A percentile compares a stretch with the other conserved stretches of the same genome.
Evolutionary conservation across 2,113 vertebrate genomes (phyloP).

Genomic region (Rhineura floridana): DNA sequence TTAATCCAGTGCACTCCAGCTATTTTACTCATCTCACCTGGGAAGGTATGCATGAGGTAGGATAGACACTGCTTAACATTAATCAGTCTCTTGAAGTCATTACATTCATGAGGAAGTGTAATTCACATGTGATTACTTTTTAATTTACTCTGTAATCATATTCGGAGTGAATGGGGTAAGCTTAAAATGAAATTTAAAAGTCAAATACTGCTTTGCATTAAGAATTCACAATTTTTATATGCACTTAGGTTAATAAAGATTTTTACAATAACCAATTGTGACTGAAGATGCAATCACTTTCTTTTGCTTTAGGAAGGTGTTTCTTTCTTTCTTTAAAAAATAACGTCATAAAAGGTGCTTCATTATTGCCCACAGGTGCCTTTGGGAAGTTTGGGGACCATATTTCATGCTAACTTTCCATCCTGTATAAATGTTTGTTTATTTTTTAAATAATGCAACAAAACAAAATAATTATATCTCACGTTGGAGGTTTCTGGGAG

Average conservation of each 20-base stretch:
- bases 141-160: constrained; percentile 92
- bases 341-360: constrained; percentile 64
- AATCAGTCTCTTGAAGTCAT: constrained; percentile 87
- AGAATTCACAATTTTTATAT: constrained; percentile 85
- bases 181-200: constrained; percentile 94
- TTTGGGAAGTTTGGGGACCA: constrained; percentile 55
- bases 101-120: constrained; percentile 91
- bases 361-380: constrained; percentile 65
- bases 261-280: constrained; percentile 83
- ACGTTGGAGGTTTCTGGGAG: constrained; percentile 54
- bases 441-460: constrained; percentile 48
- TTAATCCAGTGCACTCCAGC: constrained; percentile 87
- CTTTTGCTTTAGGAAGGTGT: constrained; percentile 70
- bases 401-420: constrained; percentile 52
- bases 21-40: constrained; percentile 80
- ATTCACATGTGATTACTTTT: constrained; percentile 90
- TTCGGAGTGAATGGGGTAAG: constrained; percentile 85
- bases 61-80: constrained; percentile 83
- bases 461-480: constrained; percentile 56
- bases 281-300: constrained; percentile 70
- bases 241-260: constrained; percentile 85
- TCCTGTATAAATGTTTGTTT: constrained; percentile 63
- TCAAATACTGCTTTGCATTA: constrained; percentile 88
- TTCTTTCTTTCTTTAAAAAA: constrained; percentile 31
- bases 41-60: constrained; percentile 78